Evolutionary conservation across 2,797 vertebrate species (phyloP).

Genomic region (Hyperoplus immaculatus): DNA sequence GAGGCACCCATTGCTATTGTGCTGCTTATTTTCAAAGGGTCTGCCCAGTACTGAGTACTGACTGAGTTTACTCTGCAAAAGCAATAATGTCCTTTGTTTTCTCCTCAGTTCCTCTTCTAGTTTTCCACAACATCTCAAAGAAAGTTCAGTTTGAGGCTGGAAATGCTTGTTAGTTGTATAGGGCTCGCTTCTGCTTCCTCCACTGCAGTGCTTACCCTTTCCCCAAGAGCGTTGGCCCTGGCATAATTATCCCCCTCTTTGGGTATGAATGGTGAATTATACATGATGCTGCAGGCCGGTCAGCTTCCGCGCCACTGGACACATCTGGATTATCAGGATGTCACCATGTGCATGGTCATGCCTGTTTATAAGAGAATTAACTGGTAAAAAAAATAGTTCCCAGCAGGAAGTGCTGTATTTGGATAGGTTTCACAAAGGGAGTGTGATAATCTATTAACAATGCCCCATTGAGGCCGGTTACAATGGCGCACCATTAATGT

Average conservation of each 20-base stretch:
- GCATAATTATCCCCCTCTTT: conserved; percentile 52
- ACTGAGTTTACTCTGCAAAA: conserved; percentile 15
- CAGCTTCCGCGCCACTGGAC: conserved; percentile 45
- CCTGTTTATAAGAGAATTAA: conserved; percentile 40
- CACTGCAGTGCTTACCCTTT: conserved; percentile 13
- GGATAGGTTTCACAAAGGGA: conserved; percentile 37
- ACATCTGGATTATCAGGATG: conserved; percentile 61
- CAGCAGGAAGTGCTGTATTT: conserved; percentile 49
- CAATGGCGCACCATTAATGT: conserved; percentile 39
- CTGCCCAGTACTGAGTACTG: conserved; percentile 23
- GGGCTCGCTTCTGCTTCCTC: not conserved
- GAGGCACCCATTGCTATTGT: conserved; percentile 5
- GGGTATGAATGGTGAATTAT: conserved; percentile 62
- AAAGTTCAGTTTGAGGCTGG: conserved; percentile 10
- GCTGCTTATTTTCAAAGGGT: conserved; percentile 37
- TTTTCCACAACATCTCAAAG: conserved; percentile 11
- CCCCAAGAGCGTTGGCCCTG: conserved; percentile 26
- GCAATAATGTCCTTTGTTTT: conserved; percentile 8
- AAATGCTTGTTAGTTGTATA: conserved; percentile 37
- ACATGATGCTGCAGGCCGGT: conserved; percentile 52
- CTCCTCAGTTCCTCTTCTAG: not conserved
- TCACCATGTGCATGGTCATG: conserved; percentile 30
- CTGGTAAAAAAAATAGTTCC: not conserved
- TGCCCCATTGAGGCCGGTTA: conserved; percentile 21
- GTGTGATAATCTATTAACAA: conserved; percentile 45